Evolutionary conservation across 1,140 invertebrate genomes (phyloP).

Genomic region (Lineus longissimus): DNA sequence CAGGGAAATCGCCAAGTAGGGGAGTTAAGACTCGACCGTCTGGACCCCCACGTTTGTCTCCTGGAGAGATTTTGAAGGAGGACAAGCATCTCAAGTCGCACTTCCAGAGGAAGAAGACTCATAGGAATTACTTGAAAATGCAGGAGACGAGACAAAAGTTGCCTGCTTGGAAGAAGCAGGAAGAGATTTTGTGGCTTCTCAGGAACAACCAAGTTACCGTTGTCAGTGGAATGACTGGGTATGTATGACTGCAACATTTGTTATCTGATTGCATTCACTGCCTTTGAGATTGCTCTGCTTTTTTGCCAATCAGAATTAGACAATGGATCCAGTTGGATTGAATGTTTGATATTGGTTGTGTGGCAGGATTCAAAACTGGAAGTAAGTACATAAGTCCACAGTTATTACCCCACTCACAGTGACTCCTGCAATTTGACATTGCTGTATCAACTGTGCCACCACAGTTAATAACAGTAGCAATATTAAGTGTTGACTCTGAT

Average conservation of each 20-base stretch:
- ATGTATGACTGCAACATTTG: no score
- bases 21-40: not conserved
- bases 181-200: conserved; percentile 36
- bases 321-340: no score
- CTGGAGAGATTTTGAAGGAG: conserved; percentile 27
- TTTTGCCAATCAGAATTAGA: no score
- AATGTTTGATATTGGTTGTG: no score
- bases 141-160: conserved; percentile 67
- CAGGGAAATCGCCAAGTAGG: conserved; percentile 9
- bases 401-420: no score
- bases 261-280: no score
- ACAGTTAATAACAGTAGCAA: no score
- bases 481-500: no score
- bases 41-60: conserved; percentile 3
- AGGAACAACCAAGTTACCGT: conserved; percentile 42
- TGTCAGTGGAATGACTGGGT: conserved; percentile 52
- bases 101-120: not conserved
- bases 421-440: no score
- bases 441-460: no score
- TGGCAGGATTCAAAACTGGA: not conserved
- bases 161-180: conserved; percentile 71
- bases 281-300: no score
- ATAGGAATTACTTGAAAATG: conserved; percentile 59
- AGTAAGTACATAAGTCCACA: not conserved
- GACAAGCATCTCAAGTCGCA: conserved; percentile 5